These are phyloP conservation scores for Eclectus roratus DNA, from an alignment of 2,113 vertebrate genomes.

Conservation along the genomic window DNA sequence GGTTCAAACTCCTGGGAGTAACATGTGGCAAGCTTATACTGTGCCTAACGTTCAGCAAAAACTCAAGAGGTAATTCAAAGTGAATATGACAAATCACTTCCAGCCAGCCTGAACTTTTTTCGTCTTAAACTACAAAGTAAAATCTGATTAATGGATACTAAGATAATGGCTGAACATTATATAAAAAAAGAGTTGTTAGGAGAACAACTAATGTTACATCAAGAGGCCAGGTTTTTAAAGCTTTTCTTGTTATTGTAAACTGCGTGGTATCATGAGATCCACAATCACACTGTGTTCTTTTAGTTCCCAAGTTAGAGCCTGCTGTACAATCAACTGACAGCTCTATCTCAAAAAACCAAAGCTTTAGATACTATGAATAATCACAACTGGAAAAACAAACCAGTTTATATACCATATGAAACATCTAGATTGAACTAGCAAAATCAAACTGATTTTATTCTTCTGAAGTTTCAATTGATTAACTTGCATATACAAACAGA, in stretches of 20 bases:
- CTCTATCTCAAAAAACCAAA: background rate
- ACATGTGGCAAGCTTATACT: rapidly evolving
- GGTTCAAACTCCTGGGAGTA: background rate
- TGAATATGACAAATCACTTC: background rate
- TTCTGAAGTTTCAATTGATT: background rate
- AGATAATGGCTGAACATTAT: background rate
- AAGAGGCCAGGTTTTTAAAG: background rate
- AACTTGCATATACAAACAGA: background rate
- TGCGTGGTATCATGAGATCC: background rate
- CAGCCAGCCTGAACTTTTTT: background rate
- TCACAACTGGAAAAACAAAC: background rate
- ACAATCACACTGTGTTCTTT: background rate
- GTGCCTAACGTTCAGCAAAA: background rate
- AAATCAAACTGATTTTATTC: background rate
- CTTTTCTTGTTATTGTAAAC: background rate
- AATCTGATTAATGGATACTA: background rate
- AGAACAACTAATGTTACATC: background rate
- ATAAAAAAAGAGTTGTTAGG: background rate
- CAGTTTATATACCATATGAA: background rate
- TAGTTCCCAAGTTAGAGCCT: background rate
- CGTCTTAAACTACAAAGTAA: background rate
- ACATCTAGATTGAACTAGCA: background rate
- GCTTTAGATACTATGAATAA: background rate
- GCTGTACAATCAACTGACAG: background rate
- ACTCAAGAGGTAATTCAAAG: rapidly evolving